Percentiles rank a stretch among this genome's conserved stretches.
These are phyloP conservation scores for Megathymus violae DNA, from an alignment of 1,140 invertebrate genomes.

Conservation along the genomic window DNA sequence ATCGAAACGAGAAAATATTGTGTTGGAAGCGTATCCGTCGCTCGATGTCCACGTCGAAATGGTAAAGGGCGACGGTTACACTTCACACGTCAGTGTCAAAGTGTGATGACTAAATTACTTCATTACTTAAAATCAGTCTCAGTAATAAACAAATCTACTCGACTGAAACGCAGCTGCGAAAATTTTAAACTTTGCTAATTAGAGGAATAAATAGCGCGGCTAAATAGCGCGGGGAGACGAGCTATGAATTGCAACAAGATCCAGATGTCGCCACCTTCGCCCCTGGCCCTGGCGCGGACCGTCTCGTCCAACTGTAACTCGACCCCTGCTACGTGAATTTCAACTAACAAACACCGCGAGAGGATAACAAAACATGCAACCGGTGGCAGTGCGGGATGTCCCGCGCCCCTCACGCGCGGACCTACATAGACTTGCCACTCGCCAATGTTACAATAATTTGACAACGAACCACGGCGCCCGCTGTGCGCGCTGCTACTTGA, in stretches of 20 bases:
- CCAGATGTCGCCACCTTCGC: conserved; percentile 24
- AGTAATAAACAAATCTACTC: conserved; percentile 63
- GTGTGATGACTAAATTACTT: conserved; percentile 54
- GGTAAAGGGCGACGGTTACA: too few species aligned
- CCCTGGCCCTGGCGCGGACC: too few species aligned
- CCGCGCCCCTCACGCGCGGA: too few species aligned
- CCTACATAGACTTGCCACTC: background rate
- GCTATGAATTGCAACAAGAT: conserved; percentile 1
- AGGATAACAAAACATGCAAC: background rate
- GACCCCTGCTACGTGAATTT: too few species aligned
- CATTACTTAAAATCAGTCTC: conserved; percentile 82
- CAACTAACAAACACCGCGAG: too few species aligned
- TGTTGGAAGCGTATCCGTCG: conserved; percentile 7
- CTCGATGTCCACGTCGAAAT: too few species aligned
- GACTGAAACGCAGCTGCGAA: conserved; percentile 17
- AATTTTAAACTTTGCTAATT: conserved; percentile 2
- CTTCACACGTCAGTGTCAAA: conserved; percentile 40
- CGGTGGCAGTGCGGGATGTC: background rate
- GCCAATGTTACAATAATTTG: background rate
- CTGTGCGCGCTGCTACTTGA: background rate
- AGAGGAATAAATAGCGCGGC: conserved; percentile 19
- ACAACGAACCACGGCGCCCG: background rate
- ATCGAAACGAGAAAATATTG: conserved; percentile 38
- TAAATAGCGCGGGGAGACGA: background rate
- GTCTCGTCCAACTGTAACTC: too few species aligned